Base-by-base conservation (phyloP, 35 echinoderm and acorn worm genomes). In the Apostichopus parvimensis region DNA sequence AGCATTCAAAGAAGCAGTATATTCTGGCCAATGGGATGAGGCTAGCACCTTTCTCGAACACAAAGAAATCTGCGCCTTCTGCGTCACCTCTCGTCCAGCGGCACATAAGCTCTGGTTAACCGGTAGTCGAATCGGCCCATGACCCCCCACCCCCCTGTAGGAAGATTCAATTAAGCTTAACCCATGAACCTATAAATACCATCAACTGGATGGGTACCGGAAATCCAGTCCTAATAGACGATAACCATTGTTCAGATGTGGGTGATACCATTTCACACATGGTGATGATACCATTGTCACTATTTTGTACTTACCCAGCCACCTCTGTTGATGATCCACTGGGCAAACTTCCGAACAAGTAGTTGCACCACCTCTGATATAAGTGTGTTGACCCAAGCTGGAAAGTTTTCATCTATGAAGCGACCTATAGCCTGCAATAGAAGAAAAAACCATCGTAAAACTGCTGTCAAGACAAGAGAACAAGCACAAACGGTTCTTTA, bases 321-420 rank as follows among this genome's bases (percentile, higher is more conserved):
- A 20, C 95, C 95, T 57, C 93, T 90, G 72, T 91, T 94, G 28
- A 97, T 95, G 57, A 97, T 97, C 95, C 95, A 97, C 59, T 94
- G 91, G 53, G 95, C 95, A 82, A 97, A 97, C 13, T 79, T 92
- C 6, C 89, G 61, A 26, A 97, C 93, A 9, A 97, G 88, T 34
- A 97, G 93, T 62, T 95, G 92, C 62, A 97, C 95, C 12, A 97
- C 91, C 53, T 93, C 95, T 57, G 79, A 78, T 23, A 97, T 93
- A 9, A 97, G 87, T 78, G 45, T 77, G 58, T 93, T 92, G 24
- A 97, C 89, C 95, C 95, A 97, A 5, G 55, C 73, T 17, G 95
- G 95, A 68, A 97, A 92, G 75, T 93, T 95, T 52, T 94, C 82
- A 56, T 79, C 78, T 79, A 97, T 73, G 26, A 97, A 77, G 25